A percentile compares a stretch with the other conserved stretches of the same genome.
phyloP scores from a whole-genome alignment of 2,888 invertebrate species.

The Agrotis clavis region DNA sequence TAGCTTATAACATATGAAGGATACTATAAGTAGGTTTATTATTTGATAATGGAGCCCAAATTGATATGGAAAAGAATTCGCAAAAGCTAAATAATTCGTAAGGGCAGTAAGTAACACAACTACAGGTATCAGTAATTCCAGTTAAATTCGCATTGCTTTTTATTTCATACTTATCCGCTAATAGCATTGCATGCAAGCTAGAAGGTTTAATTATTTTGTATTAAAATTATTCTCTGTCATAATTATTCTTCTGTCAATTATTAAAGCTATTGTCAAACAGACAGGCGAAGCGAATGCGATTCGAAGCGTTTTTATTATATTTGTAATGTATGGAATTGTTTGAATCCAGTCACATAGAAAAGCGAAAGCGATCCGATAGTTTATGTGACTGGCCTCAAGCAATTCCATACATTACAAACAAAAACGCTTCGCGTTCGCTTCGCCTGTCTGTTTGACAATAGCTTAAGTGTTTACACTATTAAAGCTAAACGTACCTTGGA shows the following conservation, averaged over 20 bases:
- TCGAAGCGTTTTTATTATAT: no score
- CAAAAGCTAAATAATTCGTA: slow-evolving; percentile 45
- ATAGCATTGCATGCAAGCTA: slow-evolving; percentile 10
- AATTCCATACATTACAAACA: no score
- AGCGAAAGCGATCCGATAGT: no score
- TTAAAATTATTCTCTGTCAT: not conserved
- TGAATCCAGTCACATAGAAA: no score
- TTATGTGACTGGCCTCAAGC: no score
- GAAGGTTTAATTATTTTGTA: not conserved
- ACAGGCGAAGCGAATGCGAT: no score
- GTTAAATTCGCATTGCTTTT: slow-evolving; percentile 59
- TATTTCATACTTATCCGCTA: not conserved
- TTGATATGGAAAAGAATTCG: slow-evolving; percentile 34
- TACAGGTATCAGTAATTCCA: not conserved
- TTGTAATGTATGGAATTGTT: no score
- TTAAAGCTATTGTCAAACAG: no score
- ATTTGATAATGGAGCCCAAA: not conserved
- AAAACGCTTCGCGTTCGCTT: no score
- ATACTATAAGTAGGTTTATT: not conserved
- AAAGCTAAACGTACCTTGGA: slow-evolving; percentile 92
- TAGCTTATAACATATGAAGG: slow-evolving; percentile 1
- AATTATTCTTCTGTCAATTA: not conserved
- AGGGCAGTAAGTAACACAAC: slow-evolving; percentile 18
- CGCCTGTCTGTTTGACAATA: no score
- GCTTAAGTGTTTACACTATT: slow-evolving; percentile 10